Conservation (phyloP, 2,888 invertebrate species). For the Acronicta aceris region DNA sequence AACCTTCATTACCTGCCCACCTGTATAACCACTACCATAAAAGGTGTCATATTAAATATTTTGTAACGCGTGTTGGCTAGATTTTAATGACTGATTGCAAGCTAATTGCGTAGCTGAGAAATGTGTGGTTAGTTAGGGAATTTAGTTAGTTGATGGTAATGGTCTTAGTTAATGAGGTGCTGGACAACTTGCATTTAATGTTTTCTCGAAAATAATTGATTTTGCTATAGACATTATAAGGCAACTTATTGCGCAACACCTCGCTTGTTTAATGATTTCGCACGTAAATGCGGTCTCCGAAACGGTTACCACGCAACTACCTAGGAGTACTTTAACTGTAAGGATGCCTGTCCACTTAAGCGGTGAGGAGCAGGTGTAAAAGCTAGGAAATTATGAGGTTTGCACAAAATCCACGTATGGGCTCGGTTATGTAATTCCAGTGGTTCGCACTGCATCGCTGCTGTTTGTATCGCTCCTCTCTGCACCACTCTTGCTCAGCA, state of each 20-base stretch:
- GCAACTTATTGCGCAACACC: not conserved
- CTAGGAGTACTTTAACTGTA: too few relatives aligned
- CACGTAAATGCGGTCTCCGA: not conserved
- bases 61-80: slow-evolving; percentile 32
- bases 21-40: slow-evolving; percentile 21
- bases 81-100: slow-evolving; percentile 39
- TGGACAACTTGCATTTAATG: slow-evolving; percentile 6
- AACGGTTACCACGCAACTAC: too few relatives aligned
- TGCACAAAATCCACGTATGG: too few relatives aligned
- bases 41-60: slow-evolving; percentile 41
- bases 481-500: too few relatives aligned
- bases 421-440: too few relatives aligned
- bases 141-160: slow-evolving; percentile 26
- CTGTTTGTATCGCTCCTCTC: too few relatives aligned
- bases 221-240: not conserved
- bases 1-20: not conserved
- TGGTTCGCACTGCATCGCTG: too few relatives aligned
- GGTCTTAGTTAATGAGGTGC: slow-evolving; percentile 16
- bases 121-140: slow-evolving; percentile 11
- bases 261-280: not conserved
- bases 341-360: too few relatives aligned
- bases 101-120: slow-evolving; percentile 22
- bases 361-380: too few relatives aligned
- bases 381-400: too few relatives aligned
- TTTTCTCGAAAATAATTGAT: slow-evolving; percentile 13